Evolutionary conservation across 2,113 vertebrate genomes (phyloP), one percentile per base, ranked within the genome.

Genomic region (Engystomops pustulosus): DNA sequence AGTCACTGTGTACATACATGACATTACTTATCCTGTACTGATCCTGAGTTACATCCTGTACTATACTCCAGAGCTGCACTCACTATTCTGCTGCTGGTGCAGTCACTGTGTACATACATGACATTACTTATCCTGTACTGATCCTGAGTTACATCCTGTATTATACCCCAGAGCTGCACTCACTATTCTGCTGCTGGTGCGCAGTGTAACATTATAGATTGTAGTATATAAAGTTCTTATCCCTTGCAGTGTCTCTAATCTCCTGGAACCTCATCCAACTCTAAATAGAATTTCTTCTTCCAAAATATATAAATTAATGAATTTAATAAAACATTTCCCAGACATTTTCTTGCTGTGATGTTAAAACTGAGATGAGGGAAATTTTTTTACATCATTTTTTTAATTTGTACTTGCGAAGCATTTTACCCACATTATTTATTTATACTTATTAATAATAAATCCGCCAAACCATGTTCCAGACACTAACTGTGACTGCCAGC

Each of bases 301-400:
- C 36, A 45, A 20, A 71, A 44, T 23, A 11, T n/a, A 44, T 53
- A 9, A 75, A 49, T 6, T 49, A 74, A 75, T 53, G 23, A 51
- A 34, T 53, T 53, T 75, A 75, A 75, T 75, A 51, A 75, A 75
- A 75, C 72, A 75, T 75, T 75, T 75, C 72, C 17, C 36, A 4
- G 45, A 32, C 72, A 34, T 12, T 17, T 45, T 32, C 71, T 27
- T 34, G 17, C 18, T 32, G 45, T 20, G 25, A 51, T 53, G 45
- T 49, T n/a, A 49, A 6, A 25, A 23, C 8, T 44, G 14, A 20
- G 2, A 18, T 27, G 4, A 34, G 10, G 25, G 3, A 53, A n/a
- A 9, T 47, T 55, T 76, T 75, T 34, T 20, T 55, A 27, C 6
- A 34, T 25, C 51, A 20, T 20, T 10, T 51, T 75, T 75, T 70